These are phyloP conservation scores for Aphyosemion australe DNA, from an alignment of 2,113 vertebrate species.

Conservation along the genomic window DNA sequence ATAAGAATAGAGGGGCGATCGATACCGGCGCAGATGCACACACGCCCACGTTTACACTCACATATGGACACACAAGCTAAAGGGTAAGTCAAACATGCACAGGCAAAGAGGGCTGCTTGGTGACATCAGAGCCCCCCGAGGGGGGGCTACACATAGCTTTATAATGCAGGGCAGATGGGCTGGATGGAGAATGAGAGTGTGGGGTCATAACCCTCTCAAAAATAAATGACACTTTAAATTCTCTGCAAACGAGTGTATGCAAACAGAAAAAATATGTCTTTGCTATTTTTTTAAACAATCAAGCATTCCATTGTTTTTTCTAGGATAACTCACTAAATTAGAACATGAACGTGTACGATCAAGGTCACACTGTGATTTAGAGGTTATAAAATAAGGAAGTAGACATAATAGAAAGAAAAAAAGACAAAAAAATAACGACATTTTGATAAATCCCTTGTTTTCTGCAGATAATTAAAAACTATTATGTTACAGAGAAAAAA, in stretches of 20 bases:
- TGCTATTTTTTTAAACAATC: too few relatives aligned
- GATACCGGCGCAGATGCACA: constrained; percentile 76
- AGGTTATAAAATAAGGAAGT: constrained; percentile 16
- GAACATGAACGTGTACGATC: constrained; percentile 50
- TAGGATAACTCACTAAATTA: too few relatives aligned
- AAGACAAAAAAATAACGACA: constrained; percentile 40
- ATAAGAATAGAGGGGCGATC: constrained; percentile 85
- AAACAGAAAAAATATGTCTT: constrained; percentile 6
- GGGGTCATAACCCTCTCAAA: constrained; percentile 55
- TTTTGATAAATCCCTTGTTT: constrained; percentile 68
- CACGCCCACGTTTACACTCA: constrained; percentile 37
- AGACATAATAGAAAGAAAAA: constrained; percentile 5
- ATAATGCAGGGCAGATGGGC: constrained; percentile 64
- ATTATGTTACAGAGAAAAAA: too few relatives aligned
- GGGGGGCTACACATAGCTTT: constrained; percentile 50
- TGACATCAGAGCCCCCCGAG: constrained; percentile 53
- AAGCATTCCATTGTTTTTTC: too few relatives aligned
- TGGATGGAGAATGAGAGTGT: constrained; percentile 37
- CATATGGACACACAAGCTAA: constrained; percentile 40
- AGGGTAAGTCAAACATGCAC: constrained; percentile 48
- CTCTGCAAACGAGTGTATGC: constrained; percentile 33
- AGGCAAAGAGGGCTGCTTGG: constrained; percentile 48
- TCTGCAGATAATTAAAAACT: constrained; percentile 60
- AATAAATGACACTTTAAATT: constrained; percentile 69
- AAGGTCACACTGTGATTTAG: constrained; percentile 65